A percentile compares a stretch with the other conserved stretches of the same genome.
These are phyloP conservation scores for Psittacula derbiana DNA, from an alignment of 2,797 vertebrate species.

Conservation along the genomic window DNA sequence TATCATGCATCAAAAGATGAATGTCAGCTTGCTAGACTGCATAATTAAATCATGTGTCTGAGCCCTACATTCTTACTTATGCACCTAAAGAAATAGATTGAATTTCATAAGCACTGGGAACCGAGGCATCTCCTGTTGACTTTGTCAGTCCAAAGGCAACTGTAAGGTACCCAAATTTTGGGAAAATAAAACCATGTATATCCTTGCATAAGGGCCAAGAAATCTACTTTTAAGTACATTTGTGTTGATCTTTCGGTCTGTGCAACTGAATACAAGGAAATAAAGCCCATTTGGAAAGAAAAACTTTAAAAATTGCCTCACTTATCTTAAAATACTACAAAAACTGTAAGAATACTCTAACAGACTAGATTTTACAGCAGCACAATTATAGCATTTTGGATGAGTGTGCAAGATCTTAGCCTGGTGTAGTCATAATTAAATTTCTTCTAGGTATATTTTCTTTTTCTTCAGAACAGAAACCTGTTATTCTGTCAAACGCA, in stretches of 20 bases:
- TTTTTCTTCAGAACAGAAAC: not conserved
- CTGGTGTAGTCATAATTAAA: not conserved
- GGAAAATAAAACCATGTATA: constrained; percentile 19
- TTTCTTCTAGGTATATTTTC: not conserved
- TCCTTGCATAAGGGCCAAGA: not conserved
- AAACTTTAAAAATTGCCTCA: not conserved
- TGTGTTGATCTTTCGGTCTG: not conserved
- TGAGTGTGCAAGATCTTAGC: not conserved
- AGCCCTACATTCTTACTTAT: not conserved
- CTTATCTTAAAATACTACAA: not conserved
- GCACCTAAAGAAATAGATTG: constrained; percentile 56
- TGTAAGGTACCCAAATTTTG: not conserved
- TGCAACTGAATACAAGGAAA: not conserved
- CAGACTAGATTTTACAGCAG: not conserved
- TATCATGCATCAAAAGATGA: constrained; percentile 24
- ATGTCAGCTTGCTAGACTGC: constrained; percentile 23
- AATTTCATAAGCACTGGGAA: constrained; percentile 37
- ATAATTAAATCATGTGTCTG: not conserved
- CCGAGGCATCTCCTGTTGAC: constrained; percentile 38
- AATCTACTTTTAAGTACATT: not conserved
- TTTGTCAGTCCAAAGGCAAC: constrained; percentile 30
- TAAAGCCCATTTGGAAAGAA: not conserved
- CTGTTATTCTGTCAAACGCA: not conserved
- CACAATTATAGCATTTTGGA: not conserved
- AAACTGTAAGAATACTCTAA: not conserved